phyloP scores from a whole-genome alignment of 2,113 vertebrate species.

The Tricholaema leucomelas region DNA sequence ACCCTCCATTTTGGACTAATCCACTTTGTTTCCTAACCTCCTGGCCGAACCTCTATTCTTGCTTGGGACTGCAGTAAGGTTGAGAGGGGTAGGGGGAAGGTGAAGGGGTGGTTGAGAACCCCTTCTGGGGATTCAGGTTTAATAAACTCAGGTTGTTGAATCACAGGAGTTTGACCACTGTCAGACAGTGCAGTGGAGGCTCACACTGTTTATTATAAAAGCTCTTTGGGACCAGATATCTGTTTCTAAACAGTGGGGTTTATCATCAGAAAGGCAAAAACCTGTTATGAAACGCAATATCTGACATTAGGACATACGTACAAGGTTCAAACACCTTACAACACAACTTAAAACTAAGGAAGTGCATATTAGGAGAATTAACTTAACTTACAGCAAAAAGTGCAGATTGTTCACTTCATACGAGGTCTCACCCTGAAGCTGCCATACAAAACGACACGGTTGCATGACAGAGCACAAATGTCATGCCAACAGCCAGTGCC shows the following conservation, averaged over 20 bases:
- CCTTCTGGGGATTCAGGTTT: too few relatives aligned
- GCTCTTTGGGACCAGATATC: not conserved
- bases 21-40: too few relatives aligned
- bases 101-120: too few relatives aligned
- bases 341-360: not conserved
- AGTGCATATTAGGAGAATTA: not conserved
- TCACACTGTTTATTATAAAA: not conserved
- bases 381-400: not conserved
- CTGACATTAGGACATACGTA: not conserved
- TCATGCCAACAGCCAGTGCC: not conserved
- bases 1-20: too few relatives aligned
- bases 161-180: not conserved
- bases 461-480: not conserved
- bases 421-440: not conserved
- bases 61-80: too few relatives aligned
- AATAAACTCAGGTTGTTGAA: not conserved
- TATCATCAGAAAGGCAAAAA: not conserved
- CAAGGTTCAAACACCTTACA: not conserved
- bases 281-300: not conserved
- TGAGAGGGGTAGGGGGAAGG: too few relatives aligned
- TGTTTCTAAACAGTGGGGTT: not conserved
- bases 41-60: too few relatives aligned
- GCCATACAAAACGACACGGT: not conserved
- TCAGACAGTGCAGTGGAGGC: not conserved
- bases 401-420: not conserved